phyloP scores from a whole-genome alignment of 2,888 invertebrate genomes.

The Rapana venosa region DNA sequence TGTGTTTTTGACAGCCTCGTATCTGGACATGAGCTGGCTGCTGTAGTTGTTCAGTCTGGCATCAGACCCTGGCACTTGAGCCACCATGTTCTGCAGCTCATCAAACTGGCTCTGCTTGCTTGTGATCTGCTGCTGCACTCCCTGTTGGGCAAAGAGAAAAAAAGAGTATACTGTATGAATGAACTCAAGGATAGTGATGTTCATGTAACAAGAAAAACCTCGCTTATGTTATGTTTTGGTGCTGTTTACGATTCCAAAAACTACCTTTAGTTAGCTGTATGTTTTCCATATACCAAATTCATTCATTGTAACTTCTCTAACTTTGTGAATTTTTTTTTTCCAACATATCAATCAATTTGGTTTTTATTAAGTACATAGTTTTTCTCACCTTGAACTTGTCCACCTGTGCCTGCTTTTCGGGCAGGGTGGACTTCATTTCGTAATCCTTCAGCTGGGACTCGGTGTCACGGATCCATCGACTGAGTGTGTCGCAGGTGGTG shows the following conservation, averaged over 20 bases:
- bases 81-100: slow-evolving; percentile 90
- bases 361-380: background rate
- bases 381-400: slow-evolving; percentile 83
- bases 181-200: no score
- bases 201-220: no score
- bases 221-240: no score
- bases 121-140: slow-evolving; percentile 81
- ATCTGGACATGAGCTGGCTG: slow-evolving; percentile 91
- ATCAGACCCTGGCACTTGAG: slow-evolving; percentile 89
- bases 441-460: slow-evolving; percentile 92
- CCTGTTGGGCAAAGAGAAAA: slow-evolving; percentile 33
- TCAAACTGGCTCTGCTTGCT: slow-evolving; percentile 91
- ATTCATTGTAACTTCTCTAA: no score
- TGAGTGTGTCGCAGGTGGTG: slow-evolving; percentile 86
- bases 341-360: no score
- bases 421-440: slow-evolving; percentile 87
- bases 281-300: no score
- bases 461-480: slow-evolving; percentile 90
- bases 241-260: no score
- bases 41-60: slow-evolving; percentile 90
- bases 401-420: slow-evolving; percentile 88
- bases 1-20: slow-evolving; percentile 72
- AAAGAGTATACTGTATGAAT: background rate
- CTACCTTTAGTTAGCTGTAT: no score
- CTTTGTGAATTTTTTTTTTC: no score